Evolutionary conservation across 2,113 vertebrate genomes (phyloP).

Genomic region (Tragulus kanchil): DNA sequence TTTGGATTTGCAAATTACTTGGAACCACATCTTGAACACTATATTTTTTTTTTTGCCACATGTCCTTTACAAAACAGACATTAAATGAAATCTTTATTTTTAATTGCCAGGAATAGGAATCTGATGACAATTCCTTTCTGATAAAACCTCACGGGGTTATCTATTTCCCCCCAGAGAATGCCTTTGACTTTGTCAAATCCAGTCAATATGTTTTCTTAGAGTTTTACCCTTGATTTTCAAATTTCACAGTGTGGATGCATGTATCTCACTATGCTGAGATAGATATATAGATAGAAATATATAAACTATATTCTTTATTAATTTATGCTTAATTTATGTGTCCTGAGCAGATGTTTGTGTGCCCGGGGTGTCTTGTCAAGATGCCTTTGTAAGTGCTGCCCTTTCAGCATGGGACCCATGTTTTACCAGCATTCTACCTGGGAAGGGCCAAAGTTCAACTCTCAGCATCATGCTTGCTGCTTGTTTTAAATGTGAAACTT

Average conservation of each 20-base stretch:
- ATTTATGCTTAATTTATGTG: not conserved
- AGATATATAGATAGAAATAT: not conserved
- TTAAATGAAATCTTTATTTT: slow-evolving; percentile 30
- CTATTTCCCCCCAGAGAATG: slow-evolving; percentile 27
- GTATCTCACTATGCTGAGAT: not conserved
- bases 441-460: slow-evolving; percentile 51
- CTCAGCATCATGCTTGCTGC: slow-evolving; percentile 11
- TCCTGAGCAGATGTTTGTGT: not conserved
- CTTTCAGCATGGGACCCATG: slow-evolving; percentile 52
- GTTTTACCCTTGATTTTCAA: slow-evolving; percentile 5
- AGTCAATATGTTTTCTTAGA: not conserved
- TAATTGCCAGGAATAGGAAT: slow-evolving; percentile 63
- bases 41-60: not conserved
- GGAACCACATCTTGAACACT: slow-evolving; percentile 34
- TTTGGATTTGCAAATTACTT: slow-evolving; percentile 72
- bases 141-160: slow-evolving; percentile 49
- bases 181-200: slow-evolving; percentile 19
- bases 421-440: slow-evolving; percentile 60
- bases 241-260: not conserved
- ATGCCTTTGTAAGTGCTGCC: slow-evolving; percentile 41
- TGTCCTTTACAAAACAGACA: slow-evolving; percentile 69
- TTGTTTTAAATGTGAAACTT: slow-evolving; percentile 78
- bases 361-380: not conserved
- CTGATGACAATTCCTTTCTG: slow-evolving; percentile 60
- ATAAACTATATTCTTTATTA: not conserved